A percentile compares a stretch with the other conserved stretches of the same genome.
phyloP scores from a whole-genome alignment of 1,140 invertebrate species.

The Drosophila suzukii region DNA sequence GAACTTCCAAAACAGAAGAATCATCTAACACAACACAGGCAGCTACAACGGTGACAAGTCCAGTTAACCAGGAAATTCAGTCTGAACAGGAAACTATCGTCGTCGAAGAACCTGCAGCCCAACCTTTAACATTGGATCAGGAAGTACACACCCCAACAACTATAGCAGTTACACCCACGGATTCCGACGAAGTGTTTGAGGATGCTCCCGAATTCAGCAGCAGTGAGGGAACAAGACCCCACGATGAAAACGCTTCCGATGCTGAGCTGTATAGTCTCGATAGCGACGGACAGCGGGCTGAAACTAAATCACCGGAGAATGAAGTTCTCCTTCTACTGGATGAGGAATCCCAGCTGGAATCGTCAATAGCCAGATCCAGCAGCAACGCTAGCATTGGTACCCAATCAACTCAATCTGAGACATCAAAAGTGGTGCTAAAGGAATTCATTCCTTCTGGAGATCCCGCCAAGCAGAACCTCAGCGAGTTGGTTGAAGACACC shows the following conservation, averaged over 20 bases:
- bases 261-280: slow-evolving; percentile 71
- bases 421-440: slow-evolving; percentile 43
- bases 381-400: slow-evolving; percentile 56
- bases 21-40: no score
- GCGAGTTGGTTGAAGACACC: slow-evolving; percentile 86
- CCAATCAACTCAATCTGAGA: slow-evolving; percentile 49
- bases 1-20: not conserved
- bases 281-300: slow-evolving; percentile 43
- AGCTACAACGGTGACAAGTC: no score
- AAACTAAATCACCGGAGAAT: slow-evolving; percentile 41
- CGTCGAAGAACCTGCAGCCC: not conserved
- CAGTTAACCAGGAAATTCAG: not conserved
- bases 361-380: slow-evolving; percentile 30
- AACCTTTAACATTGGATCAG: not conserved
- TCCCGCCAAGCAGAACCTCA: slow-evolving; percentile 85
- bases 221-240: slow-evolving; percentile 22
- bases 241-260: slow-evolving; percentile 64
- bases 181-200: slow-evolving; percentile 66
- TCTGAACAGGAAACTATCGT: not conserved
- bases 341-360: slow-evolving; percentile 5
- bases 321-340: slow-evolving; percentile 42
- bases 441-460: slow-evolving; percentile 77
- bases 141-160: not conserved
- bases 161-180: slow-evolving; percentile 14
- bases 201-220: slow-evolving; percentile 68